Evolutionary conservation across 1,140 invertebrate species (phyloP).

Genomic region (Vanessa tameamea): DNA sequence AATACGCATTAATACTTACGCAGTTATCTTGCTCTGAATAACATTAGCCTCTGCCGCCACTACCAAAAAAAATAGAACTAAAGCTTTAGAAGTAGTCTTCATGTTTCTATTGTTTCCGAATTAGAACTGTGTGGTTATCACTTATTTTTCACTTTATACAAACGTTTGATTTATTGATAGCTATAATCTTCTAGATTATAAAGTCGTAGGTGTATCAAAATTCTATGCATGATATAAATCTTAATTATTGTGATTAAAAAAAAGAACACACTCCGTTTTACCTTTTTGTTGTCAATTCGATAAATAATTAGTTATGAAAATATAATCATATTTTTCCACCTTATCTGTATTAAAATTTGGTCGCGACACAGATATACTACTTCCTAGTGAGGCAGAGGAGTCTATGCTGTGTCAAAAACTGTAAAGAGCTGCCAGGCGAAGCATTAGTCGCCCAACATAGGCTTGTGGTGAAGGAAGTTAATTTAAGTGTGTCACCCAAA

Average conservation of each 20-base stretch:
- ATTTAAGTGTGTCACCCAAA: too few relatives aligned
- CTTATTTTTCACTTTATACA: conserved; percentile 41
- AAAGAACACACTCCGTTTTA: too few relatives aligned
- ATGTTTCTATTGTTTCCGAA: conserved; percentile 33
- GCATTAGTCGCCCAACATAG: too few relatives aligned
- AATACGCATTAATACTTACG: conserved; percentile 33
- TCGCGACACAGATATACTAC: too few relatives aligned
- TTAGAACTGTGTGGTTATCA: conserved; percentile 29
- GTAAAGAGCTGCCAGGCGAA: too few relatives aligned
- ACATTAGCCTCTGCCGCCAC: conserved; percentile 45
- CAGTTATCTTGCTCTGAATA: conserved; percentile 23
- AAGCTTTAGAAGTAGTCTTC: conserved; percentile 48
- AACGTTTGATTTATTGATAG: conserved; percentile 40
- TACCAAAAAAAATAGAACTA: conserved; percentile 39
- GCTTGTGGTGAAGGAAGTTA: too few relatives aligned
- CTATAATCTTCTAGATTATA: conserved; percentile 27
- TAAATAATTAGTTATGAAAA: too few relatives aligned
- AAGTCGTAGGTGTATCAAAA: not conserved
- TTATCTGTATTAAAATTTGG: too few relatives aligned
- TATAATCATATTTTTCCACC: too few relatives aligned
- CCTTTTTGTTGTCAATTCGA: too few relatives aligned
- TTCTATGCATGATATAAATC: conserved; percentile 23
- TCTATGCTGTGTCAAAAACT: too few relatives aligned
- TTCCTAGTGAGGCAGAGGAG: too few relatives aligned
- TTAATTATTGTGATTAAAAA: conserved; percentile 33